Base-by-base conservation (phyloP, 2,113 vertebrate species). In the Microcebus ravelobensis region DNA sequence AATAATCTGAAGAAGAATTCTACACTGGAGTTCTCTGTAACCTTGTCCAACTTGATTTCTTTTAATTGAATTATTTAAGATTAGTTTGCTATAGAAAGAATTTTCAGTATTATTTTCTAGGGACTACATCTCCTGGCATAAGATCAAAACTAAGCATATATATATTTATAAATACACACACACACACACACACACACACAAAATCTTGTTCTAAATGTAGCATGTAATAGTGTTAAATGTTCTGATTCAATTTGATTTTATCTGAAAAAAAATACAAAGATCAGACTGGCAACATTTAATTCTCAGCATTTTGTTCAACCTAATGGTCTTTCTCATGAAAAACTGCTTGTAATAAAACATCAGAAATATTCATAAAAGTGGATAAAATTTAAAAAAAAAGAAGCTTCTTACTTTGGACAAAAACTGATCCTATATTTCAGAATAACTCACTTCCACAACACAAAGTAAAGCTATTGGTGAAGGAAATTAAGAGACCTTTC, bases 51-150 rank as follows among this genome's bases (percentile, higher is more conserved):
- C 29, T 36, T 96, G 25, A 50, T 73, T 73, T 91, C 36, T 97
- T 79, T 90, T 65, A 83, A 65, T 42, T 94, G 50, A 87, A 65
- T 87, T 86, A 50, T 67, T 92, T 90, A 36, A 95, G 27, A 59
- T 71, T 42, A 73, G 10, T 63, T 73, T 74, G 9, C 14, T 77
- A 70, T 73, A 59, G 42, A 70, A 79, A 77, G 13, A 83, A 61
- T 55, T 84, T 45, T 84, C 29, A 61, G 11, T 88, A 79, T 42
- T 87, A 10, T 61, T 90, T 59, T 77, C 45, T 21, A 67, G 29
- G 12, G n/a, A 88, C 71, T 21, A n/a, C 15, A 71, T 71, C 15
- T 70, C 25, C n/a, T 63, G 11, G 48, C 34, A 88, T 36, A 79
- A 84, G 23, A 79, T 11, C 13, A 45, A 85, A 61, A 76, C 18